These are phyloP conservation scores for Phanerotoma sp. DNA, from an alignment of 2,888 invertebrate species.

Conservation along the genomic window DNA sequence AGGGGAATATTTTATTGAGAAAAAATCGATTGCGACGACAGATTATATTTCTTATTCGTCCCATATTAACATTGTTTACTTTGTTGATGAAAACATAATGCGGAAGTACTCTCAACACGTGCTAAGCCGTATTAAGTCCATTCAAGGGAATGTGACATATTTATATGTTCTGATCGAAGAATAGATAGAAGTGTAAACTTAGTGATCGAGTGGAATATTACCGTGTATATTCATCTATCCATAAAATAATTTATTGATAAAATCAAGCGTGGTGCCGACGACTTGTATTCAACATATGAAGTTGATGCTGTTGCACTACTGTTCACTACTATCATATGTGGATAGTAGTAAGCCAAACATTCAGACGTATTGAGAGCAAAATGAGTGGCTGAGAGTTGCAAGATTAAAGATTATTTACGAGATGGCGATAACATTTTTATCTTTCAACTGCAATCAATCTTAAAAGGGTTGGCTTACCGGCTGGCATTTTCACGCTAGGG, in stretches of 20 bases:
- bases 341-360: too few species aligned
- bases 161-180: background rate
- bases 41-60: conserved; percentile 30
- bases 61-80: conserved; percentile 36
- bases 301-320: too few species aligned
- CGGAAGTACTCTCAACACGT: conserved; percentile 39
- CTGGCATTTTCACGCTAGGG: conserved; percentile 50
- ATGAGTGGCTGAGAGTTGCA: too few species aligned
- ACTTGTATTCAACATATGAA: too few species aligned
- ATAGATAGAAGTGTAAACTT: background rate
- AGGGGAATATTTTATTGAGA: background rate
- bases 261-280: conserved; percentile 36
- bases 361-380: background rate
- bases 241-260: conserved; percentile 54
- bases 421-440: conserved; percentile 55
- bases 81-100: conserved; percentile 28
- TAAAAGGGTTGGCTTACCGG: conserved; percentile 43
- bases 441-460: conserved; percentile 47
- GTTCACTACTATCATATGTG: background rate
- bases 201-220: conserved; percentile 13
- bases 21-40: background rate
- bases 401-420: conserved; percentile 55
- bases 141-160: conserved; percentile 14
- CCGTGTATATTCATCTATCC: conserved; percentile 51
- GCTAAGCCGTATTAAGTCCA: conserved; percentile 44